These are phyloP conservation scores for Dufourea novaeangliae DNA, from an alignment of 1,140 invertebrate species.

Conservation along the genomic window DNA sequence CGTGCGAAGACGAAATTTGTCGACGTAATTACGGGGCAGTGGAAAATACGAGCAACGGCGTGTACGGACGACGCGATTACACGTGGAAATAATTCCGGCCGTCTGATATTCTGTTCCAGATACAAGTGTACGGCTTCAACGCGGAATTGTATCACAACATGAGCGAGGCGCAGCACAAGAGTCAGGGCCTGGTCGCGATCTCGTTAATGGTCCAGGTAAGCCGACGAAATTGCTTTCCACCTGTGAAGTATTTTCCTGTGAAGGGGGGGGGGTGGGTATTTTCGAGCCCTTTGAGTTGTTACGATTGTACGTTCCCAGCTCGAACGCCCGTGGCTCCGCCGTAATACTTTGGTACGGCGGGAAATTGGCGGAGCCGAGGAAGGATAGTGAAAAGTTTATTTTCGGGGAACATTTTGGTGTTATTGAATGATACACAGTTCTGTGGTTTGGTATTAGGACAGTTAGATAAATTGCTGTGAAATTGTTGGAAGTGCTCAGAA, in stretches of 20 bases:
- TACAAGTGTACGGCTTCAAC: constrained; percentile 97
- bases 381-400: background rate
- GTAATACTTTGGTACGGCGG: background rate
- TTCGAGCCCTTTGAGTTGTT: background rate
- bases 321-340: background rate
- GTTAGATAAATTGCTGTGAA: too few species aligned
- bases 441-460: too few species aligned
- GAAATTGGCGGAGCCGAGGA: background rate
- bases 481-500: too few species aligned
- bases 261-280: background rate
- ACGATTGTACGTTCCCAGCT: background rate
- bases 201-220: constrained; percentile 96
- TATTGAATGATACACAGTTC: too few species aligned
- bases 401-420: too few species aligned
- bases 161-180: constrained; percentile 95
- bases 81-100: constrained; percentile 41
- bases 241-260: background rate
- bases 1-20: constrained; percentile 51
- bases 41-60: constrained; percentile 37
- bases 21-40: constrained; percentile 48
- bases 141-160: constrained; percentile 98
- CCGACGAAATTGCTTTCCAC: constrained; percentile 26
- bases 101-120: constrained; percentile 84
- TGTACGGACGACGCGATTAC: constrained; percentile 34
- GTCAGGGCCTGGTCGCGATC: constrained; percentile 95